phyloP scores from a whole-genome alignment of 2,113 vertebrate species.

The Hoplias malabaricus region DNA sequence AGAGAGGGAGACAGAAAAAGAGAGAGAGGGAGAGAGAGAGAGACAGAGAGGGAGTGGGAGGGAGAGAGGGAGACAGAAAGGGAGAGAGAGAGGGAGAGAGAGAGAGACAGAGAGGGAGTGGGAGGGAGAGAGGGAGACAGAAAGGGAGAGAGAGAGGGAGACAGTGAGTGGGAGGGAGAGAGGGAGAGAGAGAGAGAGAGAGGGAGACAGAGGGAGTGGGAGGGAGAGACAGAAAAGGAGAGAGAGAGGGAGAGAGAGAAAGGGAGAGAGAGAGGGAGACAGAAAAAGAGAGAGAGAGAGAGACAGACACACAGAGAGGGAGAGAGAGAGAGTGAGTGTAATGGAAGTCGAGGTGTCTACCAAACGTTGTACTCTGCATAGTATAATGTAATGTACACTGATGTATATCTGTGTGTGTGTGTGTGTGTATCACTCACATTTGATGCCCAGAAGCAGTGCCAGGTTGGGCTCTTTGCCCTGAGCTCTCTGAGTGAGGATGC shows the following conservation, averaged over 20 bases:
- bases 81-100: neutral
- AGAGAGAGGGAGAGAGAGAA: neutral
- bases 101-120: neutral
- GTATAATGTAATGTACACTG: neutral
- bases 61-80: neutral
- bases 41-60: neutral
- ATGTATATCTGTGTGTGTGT: neutral
- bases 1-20: neutral
- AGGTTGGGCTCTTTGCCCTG: slow-evolving; percentile 95
- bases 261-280: too few species aligned
- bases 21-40: neutral
- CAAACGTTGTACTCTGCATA: neutral
- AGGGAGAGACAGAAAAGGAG: neutral
- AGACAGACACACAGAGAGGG: neutral
- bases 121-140: neutral
- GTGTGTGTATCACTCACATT: slow-evolving; percentile 76
- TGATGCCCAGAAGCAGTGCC: slow-evolving; percentile 89
- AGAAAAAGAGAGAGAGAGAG: neutral
- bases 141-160: neutral
- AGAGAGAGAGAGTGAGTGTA: neutral
- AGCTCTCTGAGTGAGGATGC: slow-evolving; percentile 87
- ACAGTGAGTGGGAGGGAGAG: too few species aligned
- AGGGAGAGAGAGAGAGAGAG: neutral
- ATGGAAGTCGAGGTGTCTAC: too few species aligned
- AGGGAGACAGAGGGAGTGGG: neutral